A percentile compares a stretch with the other conserved stretches of the same genome.
phyloP scores from a whole-genome alignment of 2,797 vertebrate species.

The Cephalopachus bancanus region DNA sequence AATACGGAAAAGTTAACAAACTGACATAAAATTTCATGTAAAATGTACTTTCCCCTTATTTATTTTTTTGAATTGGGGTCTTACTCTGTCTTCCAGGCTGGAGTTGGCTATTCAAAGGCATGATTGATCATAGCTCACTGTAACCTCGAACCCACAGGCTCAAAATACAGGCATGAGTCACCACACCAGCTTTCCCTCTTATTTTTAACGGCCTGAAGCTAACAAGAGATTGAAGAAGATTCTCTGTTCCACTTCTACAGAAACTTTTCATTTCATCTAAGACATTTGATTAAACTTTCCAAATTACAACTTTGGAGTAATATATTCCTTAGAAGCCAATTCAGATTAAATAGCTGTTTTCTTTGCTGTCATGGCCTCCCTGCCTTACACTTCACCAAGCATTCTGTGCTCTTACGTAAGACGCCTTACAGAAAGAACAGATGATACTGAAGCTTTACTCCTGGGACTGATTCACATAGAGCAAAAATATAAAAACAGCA shows the following conservation, averaged over 20 bases:
- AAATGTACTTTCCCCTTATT: neutral
- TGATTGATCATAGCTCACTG: neutral
- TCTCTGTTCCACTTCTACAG: neutral
- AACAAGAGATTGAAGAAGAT: neutral
- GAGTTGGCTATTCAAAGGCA: neutral
- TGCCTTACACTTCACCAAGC: neutral
- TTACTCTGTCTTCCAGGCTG: neutral
- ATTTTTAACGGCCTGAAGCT: conserved; percentile 23
- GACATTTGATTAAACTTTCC: neutral
- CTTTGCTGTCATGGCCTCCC: neutral
- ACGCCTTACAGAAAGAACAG: neutral
- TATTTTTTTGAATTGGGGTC: neutral
- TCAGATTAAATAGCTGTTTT: neutral
- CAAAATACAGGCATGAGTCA: neutral
- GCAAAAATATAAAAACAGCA: neutral
- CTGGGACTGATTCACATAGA: neutral
- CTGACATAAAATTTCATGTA: neutral
- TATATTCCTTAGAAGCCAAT: neutral
- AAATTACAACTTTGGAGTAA: neutral
- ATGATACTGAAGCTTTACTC: neutral
- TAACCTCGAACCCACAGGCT: neutral
- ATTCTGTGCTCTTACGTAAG: neutral
- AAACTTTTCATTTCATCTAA: neutral
- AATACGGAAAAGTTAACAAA: conserved; percentile 19
- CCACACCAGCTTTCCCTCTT: neutral